Evolutionary conservation across 2,888 invertebrate species (phyloP).

Genomic region (Alloscopus bannaensis): DNA sequence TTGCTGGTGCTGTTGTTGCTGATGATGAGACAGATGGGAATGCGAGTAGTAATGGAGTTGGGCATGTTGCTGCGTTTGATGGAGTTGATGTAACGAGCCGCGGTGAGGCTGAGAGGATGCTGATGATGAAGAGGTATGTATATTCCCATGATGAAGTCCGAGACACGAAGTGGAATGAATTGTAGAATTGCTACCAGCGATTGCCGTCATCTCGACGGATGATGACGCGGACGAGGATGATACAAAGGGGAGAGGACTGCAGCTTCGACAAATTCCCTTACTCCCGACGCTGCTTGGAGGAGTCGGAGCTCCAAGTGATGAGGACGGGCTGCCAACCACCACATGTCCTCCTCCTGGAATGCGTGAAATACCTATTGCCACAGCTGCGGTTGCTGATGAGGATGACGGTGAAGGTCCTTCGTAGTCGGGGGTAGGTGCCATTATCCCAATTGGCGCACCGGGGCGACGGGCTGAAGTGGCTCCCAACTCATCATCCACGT

Average conservation of each 20-base stretch:
- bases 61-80: conserved; percentile 26
- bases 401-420: conserved; percentile 10
- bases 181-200: conserved; percentile 26
- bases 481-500: conserved; percentile 29
- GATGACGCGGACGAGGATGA: conserved; percentile 2
- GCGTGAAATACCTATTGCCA: conserved; percentile 37
- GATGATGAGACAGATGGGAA: conserved; percentile 23
- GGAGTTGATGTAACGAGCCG: conserved; percentile 43
- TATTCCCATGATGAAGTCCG: conserved; percentile 51
- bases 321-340: conserved; percentile 27
- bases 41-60: conserved; percentile 31
- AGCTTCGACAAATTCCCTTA: conserved; percentile 41
- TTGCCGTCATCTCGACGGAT: no score
- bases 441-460: conserved; percentile 15
- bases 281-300: conserved; percentile 10
- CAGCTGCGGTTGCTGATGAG: conserved; percentile 16
- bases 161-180: conserved; percentile 51
- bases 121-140: conserved; percentile 39
- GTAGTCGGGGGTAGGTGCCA: conserved; percentile 10
- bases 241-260: conserved; percentile 38
- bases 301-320: conserved; percentile 2
- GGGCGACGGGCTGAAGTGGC: conserved; percentile 8
- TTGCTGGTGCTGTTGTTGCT: conserved; percentile 26
- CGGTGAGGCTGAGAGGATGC: conserved; percentile 30
- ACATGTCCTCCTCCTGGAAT: conserved; percentile 41